Evolutionary conservation across 2,797 vertebrate species (phyloP).

Genomic region (Anabacerthia variegaticeps): DNA sequence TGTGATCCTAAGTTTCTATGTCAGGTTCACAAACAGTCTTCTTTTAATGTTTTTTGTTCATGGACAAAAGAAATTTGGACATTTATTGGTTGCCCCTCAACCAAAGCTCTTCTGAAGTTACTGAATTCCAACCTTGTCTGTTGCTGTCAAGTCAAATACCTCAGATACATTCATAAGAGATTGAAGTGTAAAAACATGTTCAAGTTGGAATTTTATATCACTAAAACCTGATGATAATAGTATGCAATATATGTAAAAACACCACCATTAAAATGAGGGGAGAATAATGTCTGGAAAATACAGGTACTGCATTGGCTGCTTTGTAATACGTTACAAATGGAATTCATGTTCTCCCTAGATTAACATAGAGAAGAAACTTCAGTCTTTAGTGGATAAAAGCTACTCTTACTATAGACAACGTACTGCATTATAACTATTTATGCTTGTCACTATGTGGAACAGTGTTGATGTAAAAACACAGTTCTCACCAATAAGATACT

Average conservation of each 20-base stretch:
- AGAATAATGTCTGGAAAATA: neutral
- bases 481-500: neutral
- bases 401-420: neutral
- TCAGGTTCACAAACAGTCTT: neutral
- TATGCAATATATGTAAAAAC: neutral
- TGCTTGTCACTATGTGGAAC: neutral
- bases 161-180: neutral
- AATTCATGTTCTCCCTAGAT: neutral
- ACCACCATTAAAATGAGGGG: neutral
- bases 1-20: neutral
- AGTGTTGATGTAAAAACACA: neutral
- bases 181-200: neutral
- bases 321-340: neutral
- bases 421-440: neutral
- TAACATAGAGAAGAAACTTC: neutral
- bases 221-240: neutral
- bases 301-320: neutral
- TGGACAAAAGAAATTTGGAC: neutral
- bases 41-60: neutral
- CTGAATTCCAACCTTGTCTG: neutral
- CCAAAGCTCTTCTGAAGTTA: neutral
- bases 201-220: neutral
- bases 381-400: neutral
- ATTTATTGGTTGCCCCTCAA: neutral
- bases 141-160: neutral